These are phyloP conservation scores for Phyllostomus discolor DNA, from an alignment of 2,113 vertebrate species.

Conservation along the genomic window DNA sequence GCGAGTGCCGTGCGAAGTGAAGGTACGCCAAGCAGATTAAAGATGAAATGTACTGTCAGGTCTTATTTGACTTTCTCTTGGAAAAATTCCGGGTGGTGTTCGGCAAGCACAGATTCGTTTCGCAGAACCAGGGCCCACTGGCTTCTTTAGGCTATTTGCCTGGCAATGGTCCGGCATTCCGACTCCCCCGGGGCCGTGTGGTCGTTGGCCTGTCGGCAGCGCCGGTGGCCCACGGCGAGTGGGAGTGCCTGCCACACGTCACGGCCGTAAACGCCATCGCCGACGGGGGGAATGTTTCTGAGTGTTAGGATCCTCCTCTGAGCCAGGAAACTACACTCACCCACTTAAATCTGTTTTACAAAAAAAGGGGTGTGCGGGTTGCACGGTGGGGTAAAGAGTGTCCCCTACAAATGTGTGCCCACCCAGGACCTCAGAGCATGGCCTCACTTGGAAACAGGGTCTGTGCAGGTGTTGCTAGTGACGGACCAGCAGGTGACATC, in stretches of 20 bases:
- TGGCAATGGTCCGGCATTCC: not conserved
- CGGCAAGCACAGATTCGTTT: not conserved
- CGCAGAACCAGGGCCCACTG: not conserved
- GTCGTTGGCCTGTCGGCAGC: not conserved
- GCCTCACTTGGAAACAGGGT: not conserved
- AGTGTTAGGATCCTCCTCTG: fast-evolving
- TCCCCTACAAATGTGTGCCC: fast-evolving
- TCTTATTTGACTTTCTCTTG: constrained; percentile 32
- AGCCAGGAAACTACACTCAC: fast-evolving
- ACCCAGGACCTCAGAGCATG: not conserved
- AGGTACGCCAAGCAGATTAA: constrained; percentile 39
- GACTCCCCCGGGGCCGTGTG: fast-evolving
- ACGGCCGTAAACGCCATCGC: not conserved
- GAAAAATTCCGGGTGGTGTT: not conserved
- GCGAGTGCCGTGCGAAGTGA: constrained; percentile 1
- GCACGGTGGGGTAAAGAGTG: fast-evolving
- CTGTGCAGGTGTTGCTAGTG: no score
- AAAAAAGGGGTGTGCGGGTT: fast-evolving
- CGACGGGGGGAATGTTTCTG: not conserved
- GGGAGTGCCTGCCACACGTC: not conserved
- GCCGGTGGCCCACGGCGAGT: not conserved
- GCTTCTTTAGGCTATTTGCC: not conserved
- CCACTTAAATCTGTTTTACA: not conserved
- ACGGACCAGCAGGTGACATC: not conserved
- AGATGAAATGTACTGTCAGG: constrained; percentile 36